These are phyloP conservation scores for Epiblema foenella DNA, from an alignment of 2,888 invertebrate species.

Conservation along the genomic window DNA sequence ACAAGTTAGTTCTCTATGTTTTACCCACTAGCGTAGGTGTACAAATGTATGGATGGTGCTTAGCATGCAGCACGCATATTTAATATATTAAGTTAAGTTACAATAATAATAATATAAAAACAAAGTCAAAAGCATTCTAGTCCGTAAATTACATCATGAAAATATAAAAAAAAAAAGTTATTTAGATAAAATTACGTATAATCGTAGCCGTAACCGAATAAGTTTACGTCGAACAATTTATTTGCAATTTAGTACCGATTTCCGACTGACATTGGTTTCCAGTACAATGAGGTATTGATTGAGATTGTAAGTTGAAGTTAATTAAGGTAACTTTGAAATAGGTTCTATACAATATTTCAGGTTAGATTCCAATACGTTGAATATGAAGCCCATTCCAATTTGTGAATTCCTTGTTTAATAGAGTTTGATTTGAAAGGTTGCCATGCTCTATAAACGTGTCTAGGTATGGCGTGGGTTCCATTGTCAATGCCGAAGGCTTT, in stretches of 20 bases:
- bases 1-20: too few species aligned
- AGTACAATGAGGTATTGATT: conserved; percentile 13
- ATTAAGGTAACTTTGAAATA: conserved; percentile 11
- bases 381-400: neutral
- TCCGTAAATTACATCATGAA: too few species aligned
- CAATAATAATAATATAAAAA: too few species aligned
- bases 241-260: neutral
- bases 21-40: too few species aligned
- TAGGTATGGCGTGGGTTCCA: conserved; percentile 7
- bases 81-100: too few species aligned
- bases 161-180: too few species aligned
- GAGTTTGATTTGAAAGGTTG: neutral
- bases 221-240: neutral
- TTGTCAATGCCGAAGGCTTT: conserved; percentile 12
- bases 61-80: too few species aligned
- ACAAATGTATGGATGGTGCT: too few species aligned
- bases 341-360: neutral
- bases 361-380: neutral
- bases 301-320: conserved; percentile 6
- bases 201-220: too few species aligned
- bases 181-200: too few species aligned
- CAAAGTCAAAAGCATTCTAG: too few species aligned
- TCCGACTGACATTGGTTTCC: conserved; percentile 13
- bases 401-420: neutral
- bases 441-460: neutral